These are phyloP conservation scores for Drosophila trapezifrons DNA, from an alignment of 1,140 invertebrate species.

Conservation along the genomic window DNA sequence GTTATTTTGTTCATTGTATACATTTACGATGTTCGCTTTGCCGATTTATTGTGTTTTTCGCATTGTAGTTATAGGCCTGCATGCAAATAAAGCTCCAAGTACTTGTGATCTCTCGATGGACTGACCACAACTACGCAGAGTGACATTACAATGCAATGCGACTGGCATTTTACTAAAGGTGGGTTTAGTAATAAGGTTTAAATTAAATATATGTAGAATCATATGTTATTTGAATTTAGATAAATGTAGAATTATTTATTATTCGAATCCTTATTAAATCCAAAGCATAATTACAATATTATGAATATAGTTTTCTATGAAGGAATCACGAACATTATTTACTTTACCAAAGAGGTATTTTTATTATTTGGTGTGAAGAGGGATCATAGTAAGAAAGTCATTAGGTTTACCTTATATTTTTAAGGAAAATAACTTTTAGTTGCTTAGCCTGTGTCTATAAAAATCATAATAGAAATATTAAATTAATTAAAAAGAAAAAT, in stretches of 20 bases:
- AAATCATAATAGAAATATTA: too few relatives aligned
- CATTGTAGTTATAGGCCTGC: conserved; percentile 9
- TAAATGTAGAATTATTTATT: background rate
- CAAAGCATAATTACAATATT: too few relatives aligned
- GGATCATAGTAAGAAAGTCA: background rate
- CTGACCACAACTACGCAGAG: conserved; percentile 46
- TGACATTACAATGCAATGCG: conserved; percentile 23
- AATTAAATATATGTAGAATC: background rate
- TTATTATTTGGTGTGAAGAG: too few relatives aligned
- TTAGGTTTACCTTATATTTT: background rate
- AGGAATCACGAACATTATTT: too few relatives aligned
- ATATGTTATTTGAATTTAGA: background rate
- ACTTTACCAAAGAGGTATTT: too few relatives aligned
- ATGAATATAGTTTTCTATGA: too few relatives aligned
- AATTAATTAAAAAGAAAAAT: too few relatives aligned
- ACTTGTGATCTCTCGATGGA: conserved; percentile 1
- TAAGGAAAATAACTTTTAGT: too few relatives aligned
- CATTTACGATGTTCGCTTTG: conserved; percentile 18
- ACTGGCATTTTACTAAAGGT: background rate
- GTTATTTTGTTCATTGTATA: conserved; percentile 19
- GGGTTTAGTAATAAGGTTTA: too few relatives aligned
- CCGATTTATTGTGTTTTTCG: conserved; percentile 14
- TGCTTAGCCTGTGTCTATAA: too few relatives aligned
- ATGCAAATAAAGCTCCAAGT: conserved; percentile 54
- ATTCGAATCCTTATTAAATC: background rate